Evolutionary conservation across 2,797 vertebrate genomes (phyloP).

Genomic region (Helarctos malayanus): DNA sequence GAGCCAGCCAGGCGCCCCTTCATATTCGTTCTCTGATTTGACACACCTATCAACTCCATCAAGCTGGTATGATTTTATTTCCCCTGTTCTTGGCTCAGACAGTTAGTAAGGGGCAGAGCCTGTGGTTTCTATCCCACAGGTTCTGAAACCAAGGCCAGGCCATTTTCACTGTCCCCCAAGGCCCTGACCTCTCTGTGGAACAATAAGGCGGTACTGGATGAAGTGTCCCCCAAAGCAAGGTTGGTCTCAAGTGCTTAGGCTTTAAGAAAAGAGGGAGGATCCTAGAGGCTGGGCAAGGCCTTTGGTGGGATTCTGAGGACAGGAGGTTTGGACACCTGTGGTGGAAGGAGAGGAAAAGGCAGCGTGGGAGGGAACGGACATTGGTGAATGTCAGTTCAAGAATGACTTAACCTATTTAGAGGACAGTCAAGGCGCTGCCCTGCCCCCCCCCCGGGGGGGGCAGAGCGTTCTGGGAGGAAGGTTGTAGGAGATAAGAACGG

Average conservation of each 20-base stretch:
- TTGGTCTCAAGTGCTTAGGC: neutral
- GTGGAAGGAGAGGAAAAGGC: neutral
- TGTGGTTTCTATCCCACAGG: neutral
- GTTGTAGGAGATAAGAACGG: neutral
- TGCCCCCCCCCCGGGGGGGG: too few relatives aligned
- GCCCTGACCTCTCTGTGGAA: neutral
- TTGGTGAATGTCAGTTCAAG: neutral
- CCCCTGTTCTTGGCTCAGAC: neutral
- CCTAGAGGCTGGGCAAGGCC: neutral
- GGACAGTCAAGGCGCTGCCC: neutral
- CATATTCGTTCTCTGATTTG: neutral
- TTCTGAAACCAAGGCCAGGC: neutral
- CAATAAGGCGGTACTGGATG: neutral
- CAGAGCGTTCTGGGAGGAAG: neutral
- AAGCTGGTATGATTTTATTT: neutral
- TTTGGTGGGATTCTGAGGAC: neutral
- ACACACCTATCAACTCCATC: rapidly evolving
- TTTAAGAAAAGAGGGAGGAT: neutral
- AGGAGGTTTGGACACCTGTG: neutral
- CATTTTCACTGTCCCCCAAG: neutral
- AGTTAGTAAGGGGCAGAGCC: neutral
- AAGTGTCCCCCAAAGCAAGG: neutral
- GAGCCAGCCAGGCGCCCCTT: neutral
- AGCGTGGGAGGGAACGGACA: neutral
- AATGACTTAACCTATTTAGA: neutral